These are phyloP conservation scores for Anoplopoma fimbria DNA, from an alignment of 2,113 vertebrate species.

Conservation along the genomic window DNA sequence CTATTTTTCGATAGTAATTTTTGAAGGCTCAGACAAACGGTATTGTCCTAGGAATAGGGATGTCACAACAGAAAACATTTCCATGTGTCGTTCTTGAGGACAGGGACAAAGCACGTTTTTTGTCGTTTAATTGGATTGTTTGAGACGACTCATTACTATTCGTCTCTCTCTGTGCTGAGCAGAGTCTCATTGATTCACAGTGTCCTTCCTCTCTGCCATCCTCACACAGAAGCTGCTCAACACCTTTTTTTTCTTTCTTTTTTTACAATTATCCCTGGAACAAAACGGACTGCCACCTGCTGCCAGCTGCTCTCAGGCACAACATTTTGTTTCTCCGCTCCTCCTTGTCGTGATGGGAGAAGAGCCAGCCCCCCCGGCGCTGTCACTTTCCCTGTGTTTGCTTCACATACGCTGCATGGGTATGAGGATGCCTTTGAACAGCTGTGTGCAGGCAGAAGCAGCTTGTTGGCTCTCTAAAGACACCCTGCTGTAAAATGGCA, in stretches of 20 bases:
- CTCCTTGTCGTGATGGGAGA: constrained; percentile 19
- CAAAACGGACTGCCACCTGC: constrained; percentile 44
- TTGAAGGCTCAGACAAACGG: background rate
- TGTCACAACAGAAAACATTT: background rate
- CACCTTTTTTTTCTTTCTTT: constrained; percentile 20
- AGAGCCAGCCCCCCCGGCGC: constrained; percentile 18
- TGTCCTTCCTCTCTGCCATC: constrained; percentile 49
- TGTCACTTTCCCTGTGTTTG: constrained; percentile 46
- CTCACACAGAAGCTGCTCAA: constrained; percentile 39
- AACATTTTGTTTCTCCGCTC: constrained; percentile 47
- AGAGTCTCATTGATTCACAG: constrained; percentile 43
- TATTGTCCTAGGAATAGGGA: background rate
- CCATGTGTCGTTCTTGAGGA: background rate
- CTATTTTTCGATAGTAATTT: background rate
- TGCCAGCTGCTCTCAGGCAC: constrained; percentile 48
- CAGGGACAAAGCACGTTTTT: background rate
- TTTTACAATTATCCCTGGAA: constrained; percentile 36
- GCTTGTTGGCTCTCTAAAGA: constrained; percentile 26
- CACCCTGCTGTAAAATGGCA: constrained; percentile 24
- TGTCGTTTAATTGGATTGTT: background rate
- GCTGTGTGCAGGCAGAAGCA: constrained; percentile 33
- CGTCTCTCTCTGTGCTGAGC: background rate
- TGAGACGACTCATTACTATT: constrained; percentile 8
- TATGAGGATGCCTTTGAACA: constrained; percentile 36
- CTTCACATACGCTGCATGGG: constrained; percentile 16